Conservation (phyloP, 2,113 vertebrate species). For the Hemichromis elongatus region DNA sequence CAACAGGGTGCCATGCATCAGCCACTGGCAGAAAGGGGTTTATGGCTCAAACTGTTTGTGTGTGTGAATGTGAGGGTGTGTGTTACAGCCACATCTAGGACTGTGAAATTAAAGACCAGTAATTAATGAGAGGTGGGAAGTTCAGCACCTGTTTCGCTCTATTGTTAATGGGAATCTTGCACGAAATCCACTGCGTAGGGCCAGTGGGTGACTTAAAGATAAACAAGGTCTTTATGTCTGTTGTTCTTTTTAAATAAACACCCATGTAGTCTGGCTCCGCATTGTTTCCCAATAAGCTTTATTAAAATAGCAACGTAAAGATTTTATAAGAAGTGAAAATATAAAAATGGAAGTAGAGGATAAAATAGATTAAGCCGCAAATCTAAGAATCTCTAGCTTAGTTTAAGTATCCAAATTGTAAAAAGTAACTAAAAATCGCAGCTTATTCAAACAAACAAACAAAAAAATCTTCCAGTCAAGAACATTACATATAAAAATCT, state of each 20-base stretch:
- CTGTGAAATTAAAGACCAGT: slow-evolving; percentile 69
- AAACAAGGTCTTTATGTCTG: slow-evolving; percentile 42
- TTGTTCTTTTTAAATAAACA: neutral
- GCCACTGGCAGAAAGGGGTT: slow-evolving; percentile 74
- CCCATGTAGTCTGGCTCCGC: neutral
- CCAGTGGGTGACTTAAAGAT: slow-evolving; percentile 49
- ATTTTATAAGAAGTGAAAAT: neutral
- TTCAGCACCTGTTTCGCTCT: slow-evolving; percentile 74
- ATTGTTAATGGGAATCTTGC: slow-evolving; percentile 64
- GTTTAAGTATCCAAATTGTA: neutral
- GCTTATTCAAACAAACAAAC: neutral
- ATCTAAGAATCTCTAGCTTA: neutral
- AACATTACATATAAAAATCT: rapidly evolving
- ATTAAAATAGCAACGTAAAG: neutral
- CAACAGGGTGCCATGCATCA: slow-evolving; percentile 84
- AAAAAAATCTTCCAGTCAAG: neutral
- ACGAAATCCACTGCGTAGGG: slow-evolving; percentile 34
- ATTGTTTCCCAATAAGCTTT: neutral
- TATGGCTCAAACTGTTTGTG: slow-evolving; percentile 72
- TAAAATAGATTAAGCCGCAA: neutral
- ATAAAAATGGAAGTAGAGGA: neutral
- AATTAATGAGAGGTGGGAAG: slow-evolving; percentile 70
- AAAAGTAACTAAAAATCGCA: neutral
- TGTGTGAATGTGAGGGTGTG: slow-evolving; percentile 23
- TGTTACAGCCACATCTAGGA: slow-evolving; percentile 48